These are phyloP conservation scores for Rhadinocentrus ornatus DNA, from an alignment of 2,797 vertebrate genomes.

Conservation along the genomic window DNA sequence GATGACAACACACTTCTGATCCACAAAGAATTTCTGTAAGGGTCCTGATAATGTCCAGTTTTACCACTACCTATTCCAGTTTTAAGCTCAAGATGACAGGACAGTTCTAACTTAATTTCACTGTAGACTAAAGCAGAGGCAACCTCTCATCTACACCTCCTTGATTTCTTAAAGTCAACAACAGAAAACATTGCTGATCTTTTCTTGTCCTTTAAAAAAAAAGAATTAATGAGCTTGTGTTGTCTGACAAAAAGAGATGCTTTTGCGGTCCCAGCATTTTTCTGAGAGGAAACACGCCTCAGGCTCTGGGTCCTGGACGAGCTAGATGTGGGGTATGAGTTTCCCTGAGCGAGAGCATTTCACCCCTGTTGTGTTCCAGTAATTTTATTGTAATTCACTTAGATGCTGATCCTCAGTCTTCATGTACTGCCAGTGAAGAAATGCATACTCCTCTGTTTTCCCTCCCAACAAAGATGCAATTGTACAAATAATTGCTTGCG, in stretches of 20 bases:
- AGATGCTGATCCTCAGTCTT: conserved; percentile 31
- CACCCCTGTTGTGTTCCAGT: conserved; percentile 45
- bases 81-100: conserved; percentile 26
- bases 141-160: conserved; percentile 13
- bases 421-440: conserved; percentile 20
- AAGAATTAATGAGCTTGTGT: not conserved
- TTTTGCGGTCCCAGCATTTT: conserved; percentile 48
- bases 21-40: not conserved
- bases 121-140: conserved; percentile 12
- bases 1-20: not conserved
- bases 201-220: not conserved
- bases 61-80: conserved; percentile 17
- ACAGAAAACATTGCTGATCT: not conserved
- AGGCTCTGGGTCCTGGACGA: conserved; percentile 38
- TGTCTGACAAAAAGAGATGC: conserved; percentile 35
- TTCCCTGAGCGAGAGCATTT: conserved; percentile 37
- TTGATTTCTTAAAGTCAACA: not conserved
- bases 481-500: conserved; percentile 41
- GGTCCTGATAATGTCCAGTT: conserved; percentile 38
- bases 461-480: conserved; percentile 42
- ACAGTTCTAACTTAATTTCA: conserved; percentile 35
- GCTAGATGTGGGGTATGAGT: conserved; percentile 36
- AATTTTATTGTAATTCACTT: conserved; percentile 43
- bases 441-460: conserved; percentile 28
- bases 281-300: conserved; percentile 27